Base-by-base conservation (phyloP, 1,140 invertebrate species). In the Rhizoglyphus robini region DNA sequence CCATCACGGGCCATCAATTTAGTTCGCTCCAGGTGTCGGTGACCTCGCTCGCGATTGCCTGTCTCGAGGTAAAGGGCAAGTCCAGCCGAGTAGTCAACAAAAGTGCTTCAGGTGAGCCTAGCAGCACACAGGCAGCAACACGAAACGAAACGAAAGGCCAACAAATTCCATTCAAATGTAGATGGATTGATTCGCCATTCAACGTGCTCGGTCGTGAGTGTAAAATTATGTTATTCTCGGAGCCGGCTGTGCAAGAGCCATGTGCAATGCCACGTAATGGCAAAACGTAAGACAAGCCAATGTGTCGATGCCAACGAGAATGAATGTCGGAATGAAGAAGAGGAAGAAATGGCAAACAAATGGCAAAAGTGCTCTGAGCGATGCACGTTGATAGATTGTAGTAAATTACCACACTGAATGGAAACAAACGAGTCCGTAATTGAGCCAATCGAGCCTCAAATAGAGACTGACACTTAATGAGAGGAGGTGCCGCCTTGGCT, bases 1-100 rank as follows among this genome's bases (percentile, higher is more conserved):
- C 51, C 51, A 54, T 54, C 51, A 54, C 8, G 36, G 20, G 8
- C 51, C 51, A 54, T 54, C 51, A 54, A 54, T 54, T 54, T 54
- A 8, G 51, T 32, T 54, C 51, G 51, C 51, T 54, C 51, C 51
- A 54, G 51, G 51, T 54, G 51, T 54, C 51, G 51, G 23, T 54
- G 51, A 54, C 51, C 51, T 54, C 31, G 23, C 51, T 54, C 51
- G 36, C 36, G 8, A 41, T 41, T 41, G 36, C 36, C 8, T 20
- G 23, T 54, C 51, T 54, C 51, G 51, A 5, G 15, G 8, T 8
- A 41, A 41, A 41, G 36, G 36, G 36, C 36, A 41, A 41, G 36
- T 41, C 36, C 36, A 41, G n/a, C 36, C 18, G 36, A 11, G 36
- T 11, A 8, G 36, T 41, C 8, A 18, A 11, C 36, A 41, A 41